These are phyloP conservation scores for Willowsia nigromaculata DNA, from an alignment of 2,888 invertebrate genomes.

Conservation along the genomic window DNA sequence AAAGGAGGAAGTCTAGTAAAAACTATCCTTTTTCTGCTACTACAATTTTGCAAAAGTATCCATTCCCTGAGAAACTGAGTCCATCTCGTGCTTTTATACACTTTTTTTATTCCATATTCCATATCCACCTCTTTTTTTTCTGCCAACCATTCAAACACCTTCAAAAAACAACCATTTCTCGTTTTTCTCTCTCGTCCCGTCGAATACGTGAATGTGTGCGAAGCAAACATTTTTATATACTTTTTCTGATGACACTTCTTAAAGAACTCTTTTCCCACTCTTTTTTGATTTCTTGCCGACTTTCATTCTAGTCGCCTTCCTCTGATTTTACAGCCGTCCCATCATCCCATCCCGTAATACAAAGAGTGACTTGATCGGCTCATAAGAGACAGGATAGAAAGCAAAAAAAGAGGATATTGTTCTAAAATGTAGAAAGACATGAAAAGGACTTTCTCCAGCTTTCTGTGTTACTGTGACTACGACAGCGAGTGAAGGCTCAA, in stretches of 20 bases:
- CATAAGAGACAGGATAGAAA: not conserved
- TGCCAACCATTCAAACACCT: not conserved
- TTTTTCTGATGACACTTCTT: not conserved
- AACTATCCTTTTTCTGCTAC: no score
- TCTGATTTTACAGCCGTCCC: not conserved
- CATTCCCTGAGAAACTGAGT: no score
- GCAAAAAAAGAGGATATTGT: slow-evolving; percentile 21
- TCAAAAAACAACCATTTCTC: not conserved
- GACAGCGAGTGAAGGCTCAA: not conserved
- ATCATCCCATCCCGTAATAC: not conserved
- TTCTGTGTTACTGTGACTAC: not conserved
- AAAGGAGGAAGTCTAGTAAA: no score
- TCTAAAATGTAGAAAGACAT: not conserved
- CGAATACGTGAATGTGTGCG: not conserved
- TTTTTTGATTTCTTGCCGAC: slow-evolving; percentile 4
- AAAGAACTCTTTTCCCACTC: not conserved
- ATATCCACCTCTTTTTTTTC: not conserved
- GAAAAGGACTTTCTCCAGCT: slow-evolving; percentile 16
- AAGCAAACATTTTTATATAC: not conserved
- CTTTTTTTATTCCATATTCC: no score
- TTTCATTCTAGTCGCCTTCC: not conserved
- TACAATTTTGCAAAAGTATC: no score
- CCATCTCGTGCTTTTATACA: no score
- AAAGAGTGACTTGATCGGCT: not conserved
- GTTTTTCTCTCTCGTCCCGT: not conserved